These are phyloP conservation scores for Eurytoma adleriae DNA, from an alignment of 2,888 invertebrate species.

Conservation along the genomic window DNA sequence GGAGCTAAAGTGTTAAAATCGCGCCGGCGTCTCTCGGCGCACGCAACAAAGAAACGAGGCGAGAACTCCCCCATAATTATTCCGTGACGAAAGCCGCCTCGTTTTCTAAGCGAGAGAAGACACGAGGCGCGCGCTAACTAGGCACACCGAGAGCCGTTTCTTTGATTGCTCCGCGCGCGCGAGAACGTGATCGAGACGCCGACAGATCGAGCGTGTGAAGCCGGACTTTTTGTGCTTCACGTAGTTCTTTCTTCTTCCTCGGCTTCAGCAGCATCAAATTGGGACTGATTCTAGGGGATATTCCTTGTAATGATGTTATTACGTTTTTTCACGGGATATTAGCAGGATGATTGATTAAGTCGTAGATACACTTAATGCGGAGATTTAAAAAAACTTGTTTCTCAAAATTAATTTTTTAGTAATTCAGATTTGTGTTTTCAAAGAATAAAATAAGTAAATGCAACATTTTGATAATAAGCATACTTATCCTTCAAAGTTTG, in stretches of 20 bases:
- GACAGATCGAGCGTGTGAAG: conserved; percentile 34
- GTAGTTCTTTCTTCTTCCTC: neutral
- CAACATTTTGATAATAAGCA: no score
- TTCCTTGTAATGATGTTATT: neutral
- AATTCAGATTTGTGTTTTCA: no score
- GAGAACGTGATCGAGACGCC: conserved; percentile 38
- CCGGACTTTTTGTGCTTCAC: conserved; percentile 22
- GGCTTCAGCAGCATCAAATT: no score
- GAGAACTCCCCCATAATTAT: conserved; percentile 46
- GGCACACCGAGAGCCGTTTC: conserved; percentile 28
- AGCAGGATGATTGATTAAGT: no score
- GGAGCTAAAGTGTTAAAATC: conserved; percentile 68
- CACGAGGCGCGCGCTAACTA: conserved; percentile 35
- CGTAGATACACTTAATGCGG: no score
- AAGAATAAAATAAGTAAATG: no score
- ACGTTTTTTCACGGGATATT: neutral
- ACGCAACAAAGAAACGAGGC: conserved; percentile 25
- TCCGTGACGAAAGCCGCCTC: conserved; percentile 42
- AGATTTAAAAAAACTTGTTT: no score
- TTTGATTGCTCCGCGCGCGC: conserved; percentile 29
- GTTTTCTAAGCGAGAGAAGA: conserved; percentile 8
- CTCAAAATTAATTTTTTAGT: no score
- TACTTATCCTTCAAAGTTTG: no score
- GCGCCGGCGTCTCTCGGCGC: conserved; percentile 24
- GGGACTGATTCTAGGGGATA: neutral